Conservation (phyloP, 1,140 invertebrate genomes). For the Platyscapa corneri region DNA sequence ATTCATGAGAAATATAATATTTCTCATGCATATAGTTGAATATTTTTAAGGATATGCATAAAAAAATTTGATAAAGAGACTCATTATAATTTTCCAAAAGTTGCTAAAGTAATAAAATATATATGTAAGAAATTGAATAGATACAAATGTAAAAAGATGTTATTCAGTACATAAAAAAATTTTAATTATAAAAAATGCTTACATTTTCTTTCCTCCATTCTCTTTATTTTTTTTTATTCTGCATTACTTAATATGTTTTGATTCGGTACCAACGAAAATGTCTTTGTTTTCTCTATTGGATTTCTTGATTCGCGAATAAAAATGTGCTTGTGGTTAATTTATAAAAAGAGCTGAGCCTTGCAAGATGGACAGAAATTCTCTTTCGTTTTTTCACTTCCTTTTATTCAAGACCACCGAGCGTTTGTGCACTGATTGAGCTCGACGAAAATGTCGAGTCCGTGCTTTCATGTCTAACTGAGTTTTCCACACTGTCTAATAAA, state of each 20-base stretch:
- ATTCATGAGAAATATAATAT: no score
- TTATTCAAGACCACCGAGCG: slow-evolving; percentile 32
- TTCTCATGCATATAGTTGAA: no score
- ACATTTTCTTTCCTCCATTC: not conserved
- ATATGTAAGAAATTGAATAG: no score
- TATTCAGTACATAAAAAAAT: not conserved
- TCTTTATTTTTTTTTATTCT: slow-evolving; percentile 8
- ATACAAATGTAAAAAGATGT: no score
- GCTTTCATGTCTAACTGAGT: not conserved
- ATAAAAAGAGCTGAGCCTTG: slow-evolving; percentile 36
- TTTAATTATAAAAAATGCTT: not conserved
- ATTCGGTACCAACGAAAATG: slow-evolving; percentile 29
- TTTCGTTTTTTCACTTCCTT: slow-evolving; percentile 10
- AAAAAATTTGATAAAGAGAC: no score
- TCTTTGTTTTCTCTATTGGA: not conserved
- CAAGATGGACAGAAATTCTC: slow-evolving; percentile 34
- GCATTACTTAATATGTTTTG: not conserved
- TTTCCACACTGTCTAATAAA: not conserved
- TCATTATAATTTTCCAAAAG: no score
- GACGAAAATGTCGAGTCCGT: slow-evolving; percentile 42
- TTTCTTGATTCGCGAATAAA: slow-evolving; percentile 18
- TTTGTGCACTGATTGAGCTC: slow-evolving; percentile 34
- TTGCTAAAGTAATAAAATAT: no score
- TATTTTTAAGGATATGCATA: no score
- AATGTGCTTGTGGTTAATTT: slow-evolving; percentile 21